A percentile compares a stretch with the other conserved stretches of the same genome.
Evolutionary conservation across 2,113 vertebrate genomes (phyloP).

Genomic region (Opisthocomus hoazin): DNA sequence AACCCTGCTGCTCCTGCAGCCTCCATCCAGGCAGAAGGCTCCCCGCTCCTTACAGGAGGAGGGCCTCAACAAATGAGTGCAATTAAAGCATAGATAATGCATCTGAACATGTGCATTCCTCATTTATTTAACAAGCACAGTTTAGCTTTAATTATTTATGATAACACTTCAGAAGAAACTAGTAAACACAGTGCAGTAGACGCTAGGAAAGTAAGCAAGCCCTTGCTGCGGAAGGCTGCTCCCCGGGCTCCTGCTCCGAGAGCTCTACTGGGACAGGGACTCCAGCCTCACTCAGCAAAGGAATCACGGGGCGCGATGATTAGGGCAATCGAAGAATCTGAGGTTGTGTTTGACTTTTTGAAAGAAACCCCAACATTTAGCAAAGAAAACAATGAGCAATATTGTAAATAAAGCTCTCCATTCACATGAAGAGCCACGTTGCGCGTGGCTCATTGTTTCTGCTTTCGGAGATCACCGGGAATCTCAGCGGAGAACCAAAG

Average conservation of each 20-base stretch:
- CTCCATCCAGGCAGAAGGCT: neutral
- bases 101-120: conserved; percentile 31
- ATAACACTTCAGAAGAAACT: conserved; percentile 34
- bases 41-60: neutral
- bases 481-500: neutral
- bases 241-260: neutral
- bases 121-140: conserved; percentile 61
- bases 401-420: neutral
- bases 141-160: conserved; percentile 60
- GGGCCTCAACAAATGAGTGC: neutral
- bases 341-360: neutral
- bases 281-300: neutral
- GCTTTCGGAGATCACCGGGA: neutral
- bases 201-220: neutral
- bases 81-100: conserved; percentile 53
- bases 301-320: neutral
- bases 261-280: neutral
- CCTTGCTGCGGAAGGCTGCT: neutral
- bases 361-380: neutral
- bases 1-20: neutral
- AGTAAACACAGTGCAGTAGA: neutral
- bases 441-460: neutral
- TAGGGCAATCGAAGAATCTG: neutral
- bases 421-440: neutral
- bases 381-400: neutral